These are phyloP conservation scores for Anastrepha ludens DNA, from an alignment of 1,140 invertebrate species.

Conservation along the genomic window DNA sequence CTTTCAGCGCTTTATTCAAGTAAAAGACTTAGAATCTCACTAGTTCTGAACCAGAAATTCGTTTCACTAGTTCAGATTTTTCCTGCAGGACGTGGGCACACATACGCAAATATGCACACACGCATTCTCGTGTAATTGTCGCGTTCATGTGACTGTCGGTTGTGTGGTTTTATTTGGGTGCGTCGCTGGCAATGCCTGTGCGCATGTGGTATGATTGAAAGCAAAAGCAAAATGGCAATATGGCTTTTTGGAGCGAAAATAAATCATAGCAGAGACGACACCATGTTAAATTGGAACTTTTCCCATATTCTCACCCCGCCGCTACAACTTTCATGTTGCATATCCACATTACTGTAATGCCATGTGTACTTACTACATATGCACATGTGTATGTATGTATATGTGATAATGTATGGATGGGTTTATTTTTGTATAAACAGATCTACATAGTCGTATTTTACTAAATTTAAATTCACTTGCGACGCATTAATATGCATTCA, in stretches of 20 bases:
- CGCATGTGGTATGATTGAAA: slow-evolving; percentile 53
- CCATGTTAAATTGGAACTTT: slow-evolving; percentile 72
- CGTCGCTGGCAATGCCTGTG: slow-evolving; percentile 9
- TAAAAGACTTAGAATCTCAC: too few species aligned
- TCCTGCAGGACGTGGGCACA: too few species aligned
- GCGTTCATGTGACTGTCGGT: neutral
- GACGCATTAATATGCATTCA: neutral
- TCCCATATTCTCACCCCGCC: slow-evolving; percentile 61
- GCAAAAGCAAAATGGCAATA: slow-evolving; percentile 63
- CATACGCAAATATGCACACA: neutral
- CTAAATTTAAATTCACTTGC: slow-evolving; percentile 36
- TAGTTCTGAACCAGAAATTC: too few species aligned
- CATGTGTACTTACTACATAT: neutral
- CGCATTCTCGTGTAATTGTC: slow-evolving; percentile 30
- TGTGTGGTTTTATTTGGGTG: neutral
- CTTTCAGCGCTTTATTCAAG: too few species aligned
- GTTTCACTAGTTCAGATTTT: too few species aligned
- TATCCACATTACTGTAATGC: neutral
- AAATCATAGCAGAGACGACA: slow-evolving; percentile 71
- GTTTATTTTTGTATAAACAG: neutral
- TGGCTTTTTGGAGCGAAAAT: slow-evolving; percentile 65
- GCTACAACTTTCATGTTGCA: neutral
- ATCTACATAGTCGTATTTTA: slow-evolving; percentile 4
- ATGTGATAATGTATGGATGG: neutral
- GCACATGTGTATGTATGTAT: neutral